Base-by-base conservation (phyloP, 2,797 vertebrate species). In the Decapterus maruadsi region DNA sequence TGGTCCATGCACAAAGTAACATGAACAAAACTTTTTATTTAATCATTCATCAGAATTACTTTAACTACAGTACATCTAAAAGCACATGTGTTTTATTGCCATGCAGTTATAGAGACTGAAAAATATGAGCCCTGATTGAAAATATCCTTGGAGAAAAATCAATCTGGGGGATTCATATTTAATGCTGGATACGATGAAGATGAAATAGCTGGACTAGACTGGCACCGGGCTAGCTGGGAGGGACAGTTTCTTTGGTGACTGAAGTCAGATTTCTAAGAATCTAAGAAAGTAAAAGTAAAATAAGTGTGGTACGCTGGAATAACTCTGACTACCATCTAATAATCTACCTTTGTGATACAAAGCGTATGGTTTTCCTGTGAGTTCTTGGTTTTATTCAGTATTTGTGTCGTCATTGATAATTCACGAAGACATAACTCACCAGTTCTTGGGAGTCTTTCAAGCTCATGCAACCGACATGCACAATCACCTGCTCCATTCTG, bases 401-500 rank as follows among this genome's bases (percentile, higher is more conserved):
- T 29, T 59, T 26, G 48, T 7, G 20, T 38, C 8, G 46, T 3
- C 40, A 5, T 0, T 6, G 5, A 22, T 1, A 0, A 36, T 19
- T 16, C 26, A 26, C 26, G 26, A 26, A 26, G 7, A 14, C 43
- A 45, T 8, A 40, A 94, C 97, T 92, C 81, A 99, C 98, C 95
- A 99, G 92, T 51, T 97, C 96, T 62, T 97, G 96, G 45, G 96
- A 95, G 17, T 99, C 98, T 82, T 94, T 96, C 65, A 99, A 87
- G 83, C 95, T 97, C 88, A 96, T 71, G 75, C 97, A 96, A 81
- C 98, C 97, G 17, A 99, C 96, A 0, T 99, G 98, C 87, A 99
- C 90, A 34, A 99, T 95, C 72, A 99, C 95, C 0, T 96, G 95
- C 72, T 97, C 95, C 89, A 98, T 84, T 83, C 98, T 99, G 87